phyloP scores from a whole-genome alignment of 2,113 vertebrate species.

The Machaerirhynchus nigripectus region DNA sequence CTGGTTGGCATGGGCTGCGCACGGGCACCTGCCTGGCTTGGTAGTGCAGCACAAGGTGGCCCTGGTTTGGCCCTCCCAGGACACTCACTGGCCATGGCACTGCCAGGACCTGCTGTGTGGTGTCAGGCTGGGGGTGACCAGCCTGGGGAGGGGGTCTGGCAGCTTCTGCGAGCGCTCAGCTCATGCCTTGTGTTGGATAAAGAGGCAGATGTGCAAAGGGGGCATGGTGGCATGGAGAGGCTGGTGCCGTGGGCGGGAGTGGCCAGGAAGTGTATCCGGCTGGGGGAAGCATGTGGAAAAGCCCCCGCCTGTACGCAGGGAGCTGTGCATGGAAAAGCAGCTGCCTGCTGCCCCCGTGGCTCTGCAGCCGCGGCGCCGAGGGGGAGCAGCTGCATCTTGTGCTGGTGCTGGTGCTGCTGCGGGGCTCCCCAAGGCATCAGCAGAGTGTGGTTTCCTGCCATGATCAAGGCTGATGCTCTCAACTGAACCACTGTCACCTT shows the following conservation, averaged over 20 bases:
- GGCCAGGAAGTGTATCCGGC: not conserved
- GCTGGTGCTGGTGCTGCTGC: not conserved
- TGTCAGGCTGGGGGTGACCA: not conserved
- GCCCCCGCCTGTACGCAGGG: not conserved
- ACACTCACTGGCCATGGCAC: fast-evolving
- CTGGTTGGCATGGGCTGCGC: not conserved
- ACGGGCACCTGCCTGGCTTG: not conserved
- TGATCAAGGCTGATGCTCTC: not conserved
- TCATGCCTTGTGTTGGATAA: not conserved
- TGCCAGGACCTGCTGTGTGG: not conserved
- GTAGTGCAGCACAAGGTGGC: fast-evolving
- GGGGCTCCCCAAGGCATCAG: not conserved
- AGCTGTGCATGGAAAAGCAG: not conserved
- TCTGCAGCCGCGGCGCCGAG: not conserved
- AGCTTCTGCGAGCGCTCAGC: not conserved
- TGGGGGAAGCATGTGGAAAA: not conserved
- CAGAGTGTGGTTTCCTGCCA: not conserved
- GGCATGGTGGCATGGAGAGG: not conserved
- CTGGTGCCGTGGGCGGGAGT: not conserved
- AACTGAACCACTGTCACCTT: not conserved
- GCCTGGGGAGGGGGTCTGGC: not conserved
- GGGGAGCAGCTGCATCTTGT: not conserved
- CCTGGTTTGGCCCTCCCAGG: not conserved
- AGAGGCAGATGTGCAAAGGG: not conserved
- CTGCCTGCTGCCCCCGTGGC: not conserved